These are phyloP conservation scores for Hemicentrotus pulcherrimus DNA, from an alignment of 35 echinoderm and acorn worm genomes.

Conservation along the genomic window DNA sequence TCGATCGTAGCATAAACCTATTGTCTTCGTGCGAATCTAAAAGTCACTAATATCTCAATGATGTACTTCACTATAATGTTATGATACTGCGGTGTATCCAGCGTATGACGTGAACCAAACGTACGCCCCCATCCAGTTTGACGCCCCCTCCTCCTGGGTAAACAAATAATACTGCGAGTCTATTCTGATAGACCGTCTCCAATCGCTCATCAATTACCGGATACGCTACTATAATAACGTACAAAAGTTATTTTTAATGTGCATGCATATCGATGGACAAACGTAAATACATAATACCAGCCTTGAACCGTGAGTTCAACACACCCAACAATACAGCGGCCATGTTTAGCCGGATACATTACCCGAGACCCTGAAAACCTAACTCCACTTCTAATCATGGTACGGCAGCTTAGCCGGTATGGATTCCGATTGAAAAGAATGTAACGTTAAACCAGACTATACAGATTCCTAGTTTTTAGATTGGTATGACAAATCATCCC, in stretches of 20 bases:
- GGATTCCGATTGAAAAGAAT: not conserved
- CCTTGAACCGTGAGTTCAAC: not conserved
- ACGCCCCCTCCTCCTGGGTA: not conserved
- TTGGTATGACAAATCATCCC: not conserved
- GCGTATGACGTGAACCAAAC: too few species aligned
- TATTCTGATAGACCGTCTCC: not conserved
- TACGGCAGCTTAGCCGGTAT: not conserved
- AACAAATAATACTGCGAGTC: not conserved
- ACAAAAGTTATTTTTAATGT: not conserved
- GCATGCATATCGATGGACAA: not conserved
- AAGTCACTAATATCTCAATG: too few species aligned
- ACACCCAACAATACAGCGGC: not conserved
- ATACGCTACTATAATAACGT: not conserved
- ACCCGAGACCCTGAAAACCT: not conserved
- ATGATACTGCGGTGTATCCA: too few species aligned
- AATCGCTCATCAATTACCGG: not conserved
- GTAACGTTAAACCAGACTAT: not conserved
- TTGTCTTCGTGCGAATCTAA: too few species aligned
- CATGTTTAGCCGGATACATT: not conserved
- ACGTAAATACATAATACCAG: not conserved
- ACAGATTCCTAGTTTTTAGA: not conserved
- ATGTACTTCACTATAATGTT: too few species aligned
- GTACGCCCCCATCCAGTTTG: not conserved
- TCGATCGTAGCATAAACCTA: too few species aligned
- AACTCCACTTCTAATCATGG: slow-evolving; percentile 3